Evolutionary conservation across 2,888 invertebrate genomes (phyloP).

Genomic region (Onthophagus sagittarius): DNA sequence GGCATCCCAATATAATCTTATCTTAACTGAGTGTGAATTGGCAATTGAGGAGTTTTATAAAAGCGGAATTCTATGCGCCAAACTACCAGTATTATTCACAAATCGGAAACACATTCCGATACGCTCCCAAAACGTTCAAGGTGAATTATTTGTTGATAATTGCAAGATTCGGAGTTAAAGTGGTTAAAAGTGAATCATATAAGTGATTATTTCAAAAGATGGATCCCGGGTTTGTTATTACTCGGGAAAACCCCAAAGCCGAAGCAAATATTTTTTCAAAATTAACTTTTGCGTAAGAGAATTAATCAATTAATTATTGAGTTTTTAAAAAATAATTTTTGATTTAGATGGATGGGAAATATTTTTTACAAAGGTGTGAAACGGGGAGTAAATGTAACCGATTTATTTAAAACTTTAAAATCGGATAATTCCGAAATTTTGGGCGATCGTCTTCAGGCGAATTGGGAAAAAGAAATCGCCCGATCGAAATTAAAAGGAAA

Average conservation of each 20-base stretch:
- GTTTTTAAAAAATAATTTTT: conserved; percentile 14
- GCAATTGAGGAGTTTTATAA: background rate
- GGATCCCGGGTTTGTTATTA: conserved; percentile 32
- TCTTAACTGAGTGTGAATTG: background rate
- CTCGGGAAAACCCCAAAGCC: conserved; percentile 54
- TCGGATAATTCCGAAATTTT: conserved; percentile 60
- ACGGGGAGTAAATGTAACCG: conserved; percentile 59
- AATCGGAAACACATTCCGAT: too few relatives aligned
- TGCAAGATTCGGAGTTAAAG: background rate
- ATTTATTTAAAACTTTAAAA: conserved; percentile 60
- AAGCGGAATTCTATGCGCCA: background rate
- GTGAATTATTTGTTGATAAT: background rate
- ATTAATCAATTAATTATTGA: background rate
- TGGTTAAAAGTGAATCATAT: background rate
- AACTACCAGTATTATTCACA: background rate
- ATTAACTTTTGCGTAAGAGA: conserved; percentile 43
- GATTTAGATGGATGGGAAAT: conserved; percentile 41
- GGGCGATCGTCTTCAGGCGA: conserved; percentile 60
- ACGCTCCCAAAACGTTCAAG: background rate
- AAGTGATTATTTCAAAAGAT: conserved; percentile 25
- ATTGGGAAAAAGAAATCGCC: conserved; percentile 58
- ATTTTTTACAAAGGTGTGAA: conserved; percentile 54
- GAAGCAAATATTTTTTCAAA: conserved; percentile 59
- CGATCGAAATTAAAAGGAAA: conserved; percentile 53
- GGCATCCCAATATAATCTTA: background rate